Conservation (phyloP, 2,888 invertebrate species). For the Masnerella sp. region DNA sequence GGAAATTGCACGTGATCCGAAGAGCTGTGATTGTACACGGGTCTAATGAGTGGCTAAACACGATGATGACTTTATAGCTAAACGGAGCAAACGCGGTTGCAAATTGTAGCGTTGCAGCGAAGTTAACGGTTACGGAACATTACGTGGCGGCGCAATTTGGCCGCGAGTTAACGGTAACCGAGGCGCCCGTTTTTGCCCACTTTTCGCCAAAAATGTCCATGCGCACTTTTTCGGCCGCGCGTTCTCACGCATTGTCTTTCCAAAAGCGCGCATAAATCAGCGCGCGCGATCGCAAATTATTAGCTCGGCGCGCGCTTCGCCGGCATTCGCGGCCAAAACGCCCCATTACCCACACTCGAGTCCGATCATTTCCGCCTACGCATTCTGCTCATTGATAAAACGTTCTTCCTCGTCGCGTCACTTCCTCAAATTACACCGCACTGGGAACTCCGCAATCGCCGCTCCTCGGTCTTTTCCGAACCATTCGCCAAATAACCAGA, state of each 20-base stretch:
- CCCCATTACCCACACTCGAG: constrained; percentile 45
- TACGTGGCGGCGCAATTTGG: constrained; percentile 32
- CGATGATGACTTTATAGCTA: constrained; percentile 40
- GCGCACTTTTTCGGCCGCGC: neutral
- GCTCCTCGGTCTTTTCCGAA: too few relatives aligned
- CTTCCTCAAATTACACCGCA: constrained; percentile 36
- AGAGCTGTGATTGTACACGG: neutral
- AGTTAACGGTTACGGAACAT: constrained; percentile 31
- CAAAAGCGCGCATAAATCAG: constrained; percentile 34
- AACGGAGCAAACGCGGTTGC: constrained; percentile 29
- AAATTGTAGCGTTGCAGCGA: constrained; percentile 46
- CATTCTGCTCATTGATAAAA: constrained; percentile 46
- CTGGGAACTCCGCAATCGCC: constrained; percentile 8
- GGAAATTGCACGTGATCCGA: constrained; percentile 26
- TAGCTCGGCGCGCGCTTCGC: constrained; percentile 38
- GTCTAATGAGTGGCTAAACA: constrained; percentile 20
- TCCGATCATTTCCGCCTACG: constrained; percentile 39
- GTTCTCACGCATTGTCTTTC: constrained; percentile 51
- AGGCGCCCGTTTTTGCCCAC: constrained; percentile 13
- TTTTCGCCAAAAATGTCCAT: neutral
- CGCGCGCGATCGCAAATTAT: constrained; percentile 41
- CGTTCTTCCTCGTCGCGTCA: constrained; percentile 36
- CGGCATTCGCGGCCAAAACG: constrained; percentile 40
- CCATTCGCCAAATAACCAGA: too few relatives aligned
- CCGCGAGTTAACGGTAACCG: constrained; percentile 42